Evolutionary conservation across 2,113 vertebrate species (phyloP).

Genomic region (Podarcis raffonei): DNA sequence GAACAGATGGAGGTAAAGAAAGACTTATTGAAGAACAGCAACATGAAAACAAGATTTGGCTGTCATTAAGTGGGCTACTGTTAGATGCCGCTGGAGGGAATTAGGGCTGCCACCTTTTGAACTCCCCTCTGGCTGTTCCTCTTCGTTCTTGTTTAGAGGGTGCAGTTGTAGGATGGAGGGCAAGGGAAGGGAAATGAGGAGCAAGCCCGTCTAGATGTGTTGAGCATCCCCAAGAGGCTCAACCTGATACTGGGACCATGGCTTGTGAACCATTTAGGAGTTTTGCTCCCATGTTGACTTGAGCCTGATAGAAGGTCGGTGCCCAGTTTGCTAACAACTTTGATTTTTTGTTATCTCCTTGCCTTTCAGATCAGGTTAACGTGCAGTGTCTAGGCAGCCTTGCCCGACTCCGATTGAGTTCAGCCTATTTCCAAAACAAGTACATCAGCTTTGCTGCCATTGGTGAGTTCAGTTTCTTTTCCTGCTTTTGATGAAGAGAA

Average conservation of each 20-base stretch:
- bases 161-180: too few relatives aligned
- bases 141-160: background rate
- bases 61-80: background rate
- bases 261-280: background rate
- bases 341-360: background rate
- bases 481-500: background rate
- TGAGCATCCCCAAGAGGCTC: background rate
- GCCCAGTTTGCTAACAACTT: background rate
- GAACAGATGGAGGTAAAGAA: too few relatives aligned
- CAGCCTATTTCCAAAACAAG: constrained; percentile 31
- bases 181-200: background rate
- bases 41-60: background rate
- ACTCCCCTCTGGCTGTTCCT: background rate
- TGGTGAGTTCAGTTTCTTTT: constrained; percentile 49
- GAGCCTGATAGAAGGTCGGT: background rate
- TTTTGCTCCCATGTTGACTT: background rate
- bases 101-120: background rate
- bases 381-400: constrained; percentile 30
- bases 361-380: background rate
- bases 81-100: background rate
- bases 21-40: too few relatives aligned
- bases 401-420: constrained; percentile 25
- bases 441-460: constrained; percentile 46
- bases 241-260: background rate
- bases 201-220: too few relatives aligned